Base-by-base conservation (phyloP, 2,888 invertebrate species). In the Drosophila macrothrix region DNA sequence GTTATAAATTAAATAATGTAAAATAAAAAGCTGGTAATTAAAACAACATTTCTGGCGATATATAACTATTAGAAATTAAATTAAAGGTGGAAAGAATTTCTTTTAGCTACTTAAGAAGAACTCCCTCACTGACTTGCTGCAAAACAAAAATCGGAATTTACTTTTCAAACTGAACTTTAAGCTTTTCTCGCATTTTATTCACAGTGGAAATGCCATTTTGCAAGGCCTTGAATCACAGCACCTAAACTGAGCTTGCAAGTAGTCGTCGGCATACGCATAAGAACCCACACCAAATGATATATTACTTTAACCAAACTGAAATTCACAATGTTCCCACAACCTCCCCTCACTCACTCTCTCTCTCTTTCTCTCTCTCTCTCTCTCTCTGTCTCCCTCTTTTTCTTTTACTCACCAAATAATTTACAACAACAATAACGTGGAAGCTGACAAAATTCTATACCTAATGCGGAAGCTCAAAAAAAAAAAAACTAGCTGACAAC, bases 401-500 rank as follows among this genome's bases (percentile, higher is more conserved):
- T 37, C 25, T n/a, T 53, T 68, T 54, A 46, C 56, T 73, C 46
- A 29, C 22, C 69, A 73, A 68, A 78, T 71, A 82, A 73, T 67
- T 76, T 71, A 67, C 64, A 61, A 71, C 59, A 80, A 80, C 77
- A 86, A 80, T 65, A 85, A 67, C 63, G 64, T 62, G 46, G 53
- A 65, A 64, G 29, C 72, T 73, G 71, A 61, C 67, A 55, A 66
- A 73, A 78, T 65, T 74, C 74, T 59, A 66, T 59, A 66, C 53
- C 64, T 72, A 69, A 73, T 80, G 50, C 65, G 50, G 31, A 19
- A 35, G 28, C 62, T 37, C 22, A 54, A 37, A 72, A 76, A 83
- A 37, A 72, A 76, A 83, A 31, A 83, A 84, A 82, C 78, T 82
- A 76, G 71, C 88, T 89, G 88, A 89, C 82, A 87, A 80, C 85